Percentiles rank a stretch among this genome's conserved stretches.
Evolutionary conservation across 2,888 invertebrate species (phyloP).

Genomic region (Caenorhabditis sp.): DNA sequence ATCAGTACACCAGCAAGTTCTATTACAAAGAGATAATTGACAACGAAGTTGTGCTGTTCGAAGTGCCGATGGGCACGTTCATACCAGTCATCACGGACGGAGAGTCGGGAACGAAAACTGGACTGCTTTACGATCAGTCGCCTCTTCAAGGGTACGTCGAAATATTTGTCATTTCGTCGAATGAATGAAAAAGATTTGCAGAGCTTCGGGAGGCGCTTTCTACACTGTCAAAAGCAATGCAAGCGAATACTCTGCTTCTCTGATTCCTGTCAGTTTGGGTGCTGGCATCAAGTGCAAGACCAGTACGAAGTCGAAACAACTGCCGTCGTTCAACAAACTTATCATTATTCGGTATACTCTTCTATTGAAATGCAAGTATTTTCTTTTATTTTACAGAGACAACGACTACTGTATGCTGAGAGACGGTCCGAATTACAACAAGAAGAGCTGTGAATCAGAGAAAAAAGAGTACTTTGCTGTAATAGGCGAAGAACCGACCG

Average conservation of each 20-base stretch:
- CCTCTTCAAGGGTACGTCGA: conserved; percentile 1
- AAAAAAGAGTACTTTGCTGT: conserved; percentile 5
- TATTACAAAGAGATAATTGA: conserved; percentile 43
- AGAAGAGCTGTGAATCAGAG: conserved; percentile 17
- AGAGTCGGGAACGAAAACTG: conserved; percentile 12
- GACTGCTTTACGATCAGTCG: neutral
- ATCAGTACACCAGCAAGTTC: conserved; percentile 33
- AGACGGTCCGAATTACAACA: neutral
- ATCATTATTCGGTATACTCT: too few relatives aligned
- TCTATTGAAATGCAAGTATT: neutral
- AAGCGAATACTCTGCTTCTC: neutral
- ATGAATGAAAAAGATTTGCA: too few relatives aligned
- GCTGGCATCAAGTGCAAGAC: conserved; percentile 11
- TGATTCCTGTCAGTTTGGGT: neutral
- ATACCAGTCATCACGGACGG: conserved; percentile 19
- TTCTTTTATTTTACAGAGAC: conserved; percentile 5
- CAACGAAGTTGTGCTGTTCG: conserved; percentile 12
- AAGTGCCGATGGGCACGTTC: conserved; percentile 22
- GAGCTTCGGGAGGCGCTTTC: conserved; percentile 19
- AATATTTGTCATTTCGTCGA: too few relatives aligned
- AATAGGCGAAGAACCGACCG: neutral
- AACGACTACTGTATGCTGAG: conserved; percentile 52
- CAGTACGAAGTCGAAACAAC: neutral
- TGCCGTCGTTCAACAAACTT: too few relatives aligned
- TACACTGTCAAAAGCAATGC: neutral